Evolutionary conservation across 64 coral and sea anemone genomes (phyloP).

Genomic region (Anthopleura sola): DNA sequence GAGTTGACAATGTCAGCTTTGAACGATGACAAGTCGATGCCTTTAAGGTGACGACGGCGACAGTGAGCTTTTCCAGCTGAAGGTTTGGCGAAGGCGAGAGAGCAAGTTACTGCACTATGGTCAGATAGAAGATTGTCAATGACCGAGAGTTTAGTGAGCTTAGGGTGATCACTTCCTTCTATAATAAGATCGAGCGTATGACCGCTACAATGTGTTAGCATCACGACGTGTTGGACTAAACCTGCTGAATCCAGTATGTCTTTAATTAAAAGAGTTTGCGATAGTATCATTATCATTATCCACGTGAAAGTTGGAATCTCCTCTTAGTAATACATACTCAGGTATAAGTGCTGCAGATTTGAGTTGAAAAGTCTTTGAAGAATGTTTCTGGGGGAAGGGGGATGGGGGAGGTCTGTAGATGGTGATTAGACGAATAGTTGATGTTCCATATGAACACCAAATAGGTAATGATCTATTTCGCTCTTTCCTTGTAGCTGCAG

Average conservation of each 20-base stretch:
- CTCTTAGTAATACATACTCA: conserved; percentile 2
- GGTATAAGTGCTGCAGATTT: not conserved
- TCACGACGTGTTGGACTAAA: not conserved
- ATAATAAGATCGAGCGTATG: conserved; percentile 45
- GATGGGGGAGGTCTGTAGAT: conserved; percentile 18
- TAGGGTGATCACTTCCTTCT: not conserved
- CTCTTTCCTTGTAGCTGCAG: too few species aligned
- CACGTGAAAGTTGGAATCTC: conserved; percentile 32
- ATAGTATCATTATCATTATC: not conserved
- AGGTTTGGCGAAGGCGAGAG: conserved; percentile 34
- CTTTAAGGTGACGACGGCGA: too few species aligned
- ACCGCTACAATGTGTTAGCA: conserved; percentile 10
- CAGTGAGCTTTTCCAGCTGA: conserved; percentile 6
- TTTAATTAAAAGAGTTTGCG: conserved; percentile 11
- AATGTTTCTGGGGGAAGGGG: not conserved
- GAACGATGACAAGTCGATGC: too few species aligned
- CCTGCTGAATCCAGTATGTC: conserved; percentile 26
- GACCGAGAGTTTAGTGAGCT: not conserved
- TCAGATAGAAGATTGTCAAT: conserved; percentile 30
- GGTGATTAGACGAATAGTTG: conserved; percentile 3
- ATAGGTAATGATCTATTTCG: too few species aligned
- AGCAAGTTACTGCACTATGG: conserved; percentile 23
- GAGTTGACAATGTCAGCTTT: too few species aligned
- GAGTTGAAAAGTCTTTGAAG: conserved; percentile 23
- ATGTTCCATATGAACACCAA: not conserved